phyloP scores from a whole-genome alignment of 2,888 invertebrate genomes.

The Leucozona laternaria region DNA sequence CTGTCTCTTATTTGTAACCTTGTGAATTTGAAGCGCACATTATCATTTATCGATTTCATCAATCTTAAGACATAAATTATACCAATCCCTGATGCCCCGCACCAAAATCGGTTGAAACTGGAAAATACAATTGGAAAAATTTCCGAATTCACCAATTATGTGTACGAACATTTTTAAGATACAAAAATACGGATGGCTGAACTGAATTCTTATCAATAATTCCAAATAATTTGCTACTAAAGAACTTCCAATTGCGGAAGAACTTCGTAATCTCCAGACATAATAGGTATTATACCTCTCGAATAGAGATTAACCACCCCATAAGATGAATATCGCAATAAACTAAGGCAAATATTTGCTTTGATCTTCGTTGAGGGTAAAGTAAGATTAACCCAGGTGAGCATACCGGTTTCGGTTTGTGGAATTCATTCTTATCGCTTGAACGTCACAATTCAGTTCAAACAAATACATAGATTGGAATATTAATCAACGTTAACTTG shows the following conservation, averaged over 20 bases:
- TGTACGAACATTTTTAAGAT: background rate
- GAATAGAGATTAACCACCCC: slow-evolving; percentile 32
- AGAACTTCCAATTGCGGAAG: slow-evolving; percentile 40
- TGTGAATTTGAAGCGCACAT: background rate
- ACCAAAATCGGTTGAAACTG: background rate
- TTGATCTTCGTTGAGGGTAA: slow-evolving; percentile 38
- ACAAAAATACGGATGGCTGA: background rate
- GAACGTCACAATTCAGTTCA: background rate
- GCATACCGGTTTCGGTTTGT: slow-evolving; percentile 48
- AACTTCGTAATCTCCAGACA: slow-evolving; percentile 65
- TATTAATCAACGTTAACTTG: background rate
- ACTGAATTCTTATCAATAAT: slow-evolving; percentile 17
- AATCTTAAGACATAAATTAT: no score
- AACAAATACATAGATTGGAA: slow-evolving; percentile 6
- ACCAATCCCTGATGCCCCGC: no score
- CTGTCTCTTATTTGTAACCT: background rate
- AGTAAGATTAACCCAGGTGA: slow-evolving; percentile 16
- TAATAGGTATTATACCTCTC: slow-evolving; percentile 57
- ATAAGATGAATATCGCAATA: slow-evolving; percentile 43
- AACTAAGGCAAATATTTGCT: slow-evolving; percentile 45
- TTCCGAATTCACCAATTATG: background rate
- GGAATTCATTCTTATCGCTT: slow-evolving; percentile 26
- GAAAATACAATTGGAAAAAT: slow-evolving; percentile 24
- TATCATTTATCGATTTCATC: no score
- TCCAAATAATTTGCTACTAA: background rate